Base-by-base conservation (phyloP, 1,140 invertebrate genomes). In the Euura saliciscinereae region DNA sequence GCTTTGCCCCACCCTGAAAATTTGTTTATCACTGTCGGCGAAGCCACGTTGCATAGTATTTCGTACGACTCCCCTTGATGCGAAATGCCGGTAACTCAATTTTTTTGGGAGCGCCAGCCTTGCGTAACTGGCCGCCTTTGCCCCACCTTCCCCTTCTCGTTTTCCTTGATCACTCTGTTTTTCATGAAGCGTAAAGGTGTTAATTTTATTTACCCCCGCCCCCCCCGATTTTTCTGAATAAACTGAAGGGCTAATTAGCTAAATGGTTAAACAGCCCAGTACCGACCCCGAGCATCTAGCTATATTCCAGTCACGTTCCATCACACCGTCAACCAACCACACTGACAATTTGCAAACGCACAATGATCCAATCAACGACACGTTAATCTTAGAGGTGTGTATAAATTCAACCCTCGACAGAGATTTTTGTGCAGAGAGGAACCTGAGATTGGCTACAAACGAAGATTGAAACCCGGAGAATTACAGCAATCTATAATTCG, bases 391-490 rank as follows among this genome's bases (percentile, higher is more conserved):
- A 3, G 6, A 59, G 51, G 3, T 59, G 6, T 59, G 13, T 59
- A 59, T 59, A 59, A 59, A 6, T 59, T 59, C 13, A 59, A 59
- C 13, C 51, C 13, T 59, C 28, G 28, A 28, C 28, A 28, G 28
- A 28, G 28, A 28, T 28, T 28, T 28, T 28, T 28, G 28, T 28
- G 28, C 28, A 28, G 28, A 28, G 51, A n/a, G 10, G 10, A n/a
- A 59, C 51, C 10, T 11, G 8, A 59, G 51, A 59, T 59, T 28
- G 28, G 28, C 28, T n/a, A n/a, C 51, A n/a, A 59, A n/a, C 51
- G 68, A 69, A 69, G 68, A 69, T 69, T 13, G 44, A 69, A 69
- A 69, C 68, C 4, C 5, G 44, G 68, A 69, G 45, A 69, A 69
- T 69, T 44, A 69, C 6, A 28, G 11, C 11, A 69, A 46, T 69